Conservation (phyloP, 2,113 vertebrate species). For the Nymphicus hollandicus region DNA sequence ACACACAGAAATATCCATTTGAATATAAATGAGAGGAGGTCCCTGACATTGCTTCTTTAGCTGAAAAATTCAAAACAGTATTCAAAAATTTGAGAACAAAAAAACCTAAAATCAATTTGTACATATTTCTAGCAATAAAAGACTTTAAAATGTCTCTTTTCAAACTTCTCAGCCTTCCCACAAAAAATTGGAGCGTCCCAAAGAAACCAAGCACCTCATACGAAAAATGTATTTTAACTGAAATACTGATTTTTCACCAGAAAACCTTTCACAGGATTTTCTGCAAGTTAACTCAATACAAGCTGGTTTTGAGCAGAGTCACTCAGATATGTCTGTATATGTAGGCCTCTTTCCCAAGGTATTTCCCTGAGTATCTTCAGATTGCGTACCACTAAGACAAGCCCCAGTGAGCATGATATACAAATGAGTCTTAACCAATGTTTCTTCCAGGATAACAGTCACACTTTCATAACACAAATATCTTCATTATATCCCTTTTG, state of each 20-base stretch:
- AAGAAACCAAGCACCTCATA: background rate
- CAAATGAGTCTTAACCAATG: background rate
- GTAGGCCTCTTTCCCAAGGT: background rate
- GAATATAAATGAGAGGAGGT: constrained; percentile 23
- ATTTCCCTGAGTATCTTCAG: background rate
- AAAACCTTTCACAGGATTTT: background rate
- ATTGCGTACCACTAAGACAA: background rate
- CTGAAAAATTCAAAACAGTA: background rate
- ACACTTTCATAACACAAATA: background rate
- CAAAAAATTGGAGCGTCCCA: background rate
- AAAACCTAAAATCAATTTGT: background rate
- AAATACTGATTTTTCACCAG: background rate
- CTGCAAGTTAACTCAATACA: background rate
- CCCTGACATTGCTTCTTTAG: background rate
- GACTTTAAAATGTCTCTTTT: background rate
- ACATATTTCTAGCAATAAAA: background rate
- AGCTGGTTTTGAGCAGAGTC: background rate
- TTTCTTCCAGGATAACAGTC: background rate
- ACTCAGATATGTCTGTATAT: background rate
- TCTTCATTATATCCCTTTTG: background rate
- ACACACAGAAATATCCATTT: background rate
- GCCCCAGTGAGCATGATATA: background rate
- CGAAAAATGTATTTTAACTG: background rate
- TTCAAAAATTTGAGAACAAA: background rate
- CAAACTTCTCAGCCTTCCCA: background rate